phyloP scores from a whole-genome alignment of 2,113 vertebrate species.

The Colaptes auratus region DNA sequence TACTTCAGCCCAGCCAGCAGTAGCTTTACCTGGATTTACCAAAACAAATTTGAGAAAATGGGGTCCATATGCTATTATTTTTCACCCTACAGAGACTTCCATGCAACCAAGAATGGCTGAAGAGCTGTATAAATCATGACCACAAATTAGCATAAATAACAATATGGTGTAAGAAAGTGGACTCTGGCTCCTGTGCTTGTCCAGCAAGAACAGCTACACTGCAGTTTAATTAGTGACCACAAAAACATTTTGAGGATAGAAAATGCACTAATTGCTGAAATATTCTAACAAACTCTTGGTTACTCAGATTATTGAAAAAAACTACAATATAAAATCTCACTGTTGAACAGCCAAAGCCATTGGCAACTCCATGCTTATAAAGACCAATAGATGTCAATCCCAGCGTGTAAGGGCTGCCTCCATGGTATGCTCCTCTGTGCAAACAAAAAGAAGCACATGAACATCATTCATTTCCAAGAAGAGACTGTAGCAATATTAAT shows the following conservation, averaged over 20 bases:
- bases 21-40: background rate
- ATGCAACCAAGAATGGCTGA: background rate
- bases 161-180: fast-evolving
- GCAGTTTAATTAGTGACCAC: background rate
- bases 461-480: background rate
- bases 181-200: background rate
- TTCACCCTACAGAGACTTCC: background rate
- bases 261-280: background rate
- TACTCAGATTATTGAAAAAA: background rate
- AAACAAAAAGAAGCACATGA: constrained; percentile 24
- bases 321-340: constrained; percentile 57
- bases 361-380: constrained; percentile 83
- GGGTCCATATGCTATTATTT: background rate
- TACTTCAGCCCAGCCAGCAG: background rate
- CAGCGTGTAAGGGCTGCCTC: constrained; percentile 80
- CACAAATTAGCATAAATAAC: background rate
- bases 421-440: constrained; percentile 90
- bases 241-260: background rate
- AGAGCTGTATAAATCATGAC: background rate
- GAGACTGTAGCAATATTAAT: background rate
- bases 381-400: constrained; percentile 82
- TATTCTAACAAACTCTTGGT: background rate
- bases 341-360: constrained; percentile 80
- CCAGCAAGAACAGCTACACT: background rate
- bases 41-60: background rate